Evolutionary conservation across 2,888 invertebrate genomes (phyloP).

Genomic region (Dichetophora obliterata): DNA sequence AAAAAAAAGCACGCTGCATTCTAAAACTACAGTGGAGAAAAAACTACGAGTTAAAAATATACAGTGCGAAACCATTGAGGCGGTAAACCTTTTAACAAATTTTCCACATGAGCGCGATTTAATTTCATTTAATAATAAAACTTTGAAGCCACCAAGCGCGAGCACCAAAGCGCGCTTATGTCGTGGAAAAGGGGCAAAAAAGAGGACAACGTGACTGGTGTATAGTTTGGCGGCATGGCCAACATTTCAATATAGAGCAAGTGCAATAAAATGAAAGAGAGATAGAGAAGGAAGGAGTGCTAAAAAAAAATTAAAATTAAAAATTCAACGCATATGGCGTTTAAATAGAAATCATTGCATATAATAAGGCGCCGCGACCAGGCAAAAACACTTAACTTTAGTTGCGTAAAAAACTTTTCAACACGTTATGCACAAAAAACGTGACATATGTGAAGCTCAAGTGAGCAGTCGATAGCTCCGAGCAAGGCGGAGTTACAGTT

Average conservation of each 20-base stretch:
- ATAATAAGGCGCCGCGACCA: neutral
- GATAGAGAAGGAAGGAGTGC: neutral
- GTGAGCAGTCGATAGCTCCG: neutral
- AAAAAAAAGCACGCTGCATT: neutral
- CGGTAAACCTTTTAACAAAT: conserved; percentile 49
- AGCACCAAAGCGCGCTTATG: no score
- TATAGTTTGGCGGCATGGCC: conserved; percentile 52
- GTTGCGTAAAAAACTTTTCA: neutral
- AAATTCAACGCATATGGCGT: conserved; percentile 46
- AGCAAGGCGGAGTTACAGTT: neutral
- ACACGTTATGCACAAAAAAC: conserved; percentile 22
- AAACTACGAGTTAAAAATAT: conserved; percentile 17
- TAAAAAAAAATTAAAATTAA: conserved; percentile 19
- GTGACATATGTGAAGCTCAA: conserved; percentile 28
- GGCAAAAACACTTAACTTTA: neutral
- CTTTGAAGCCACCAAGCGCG: neutral
- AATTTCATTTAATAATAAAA: conserved; percentile 43
- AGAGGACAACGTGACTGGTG: conserved; percentile 37
- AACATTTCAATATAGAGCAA: conserved; percentile 32
- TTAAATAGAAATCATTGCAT: conserved; percentile 14
- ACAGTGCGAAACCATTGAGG: conserved; percentile 21
- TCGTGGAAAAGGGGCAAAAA: conserved; percentile 29
- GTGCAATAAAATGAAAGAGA: neutral
- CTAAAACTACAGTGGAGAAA: neutral
- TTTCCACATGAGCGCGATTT: conserved; percentile 58